Percentiles rank a stretch among this genome's conserved stretches.
Evolutionary conservation across 2,888 invertebrate genomes (phyloP).

Genomic region (Siphonodentalium dalli): DNA sequence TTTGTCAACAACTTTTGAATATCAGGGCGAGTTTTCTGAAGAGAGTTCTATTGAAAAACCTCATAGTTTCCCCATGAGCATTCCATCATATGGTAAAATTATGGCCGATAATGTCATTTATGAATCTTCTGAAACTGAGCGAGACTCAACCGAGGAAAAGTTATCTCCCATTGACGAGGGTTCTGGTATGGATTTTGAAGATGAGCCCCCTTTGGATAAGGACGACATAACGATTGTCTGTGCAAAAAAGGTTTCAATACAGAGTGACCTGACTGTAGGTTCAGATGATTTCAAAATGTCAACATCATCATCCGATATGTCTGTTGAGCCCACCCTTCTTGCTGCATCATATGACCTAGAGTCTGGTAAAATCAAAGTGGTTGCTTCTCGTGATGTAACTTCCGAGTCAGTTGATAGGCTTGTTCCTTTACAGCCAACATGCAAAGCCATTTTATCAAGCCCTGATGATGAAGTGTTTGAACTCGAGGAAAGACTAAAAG

Average conservation of each 20-base stretch:
- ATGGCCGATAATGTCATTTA: slow-evolving; percentile 50
- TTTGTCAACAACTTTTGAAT: slow-evolving; percentile 44
- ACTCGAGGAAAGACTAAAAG: slow-evolving; percentile 53
- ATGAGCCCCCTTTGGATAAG: slow-evolving; percentile 36
- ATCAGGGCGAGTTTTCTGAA: slow-evolving; percentile 41
- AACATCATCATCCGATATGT: slow-evolving; percentile 74
- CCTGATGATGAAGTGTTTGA: slow-evolving; percentile 67
- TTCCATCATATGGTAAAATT: slow-evolving; percentile 43
- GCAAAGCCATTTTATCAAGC: slow-evolving; percentile 61
- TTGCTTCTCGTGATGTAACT: slow-evolving; percentile 60
- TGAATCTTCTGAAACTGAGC: slow-evolving; percentile 54
- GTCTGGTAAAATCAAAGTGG: slow-evolving; percentile 65
- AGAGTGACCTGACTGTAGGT: slow-evolving; percentile 43
- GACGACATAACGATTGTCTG: slow-evolving; percentile 28
- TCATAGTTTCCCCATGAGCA: slow-evolving; percentile 42
- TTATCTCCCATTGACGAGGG: slow-evolving; percentile 55
- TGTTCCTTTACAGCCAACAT: slow-evolving; percentile 71
- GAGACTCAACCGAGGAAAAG: slow-evolving; percentile 56
- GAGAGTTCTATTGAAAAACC: slow-evolving; percentile 29
- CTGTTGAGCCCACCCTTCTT: slow-evolving; percentile 83
- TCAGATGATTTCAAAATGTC: slow-evolving; percentile 51
- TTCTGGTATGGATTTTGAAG: slow-evolving; percentile 36
- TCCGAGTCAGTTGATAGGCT: slow-evolving; percentile 67
- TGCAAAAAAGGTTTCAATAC: slow-evolving; percentile 49
- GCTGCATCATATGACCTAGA: slow-evolving; percentile 84